Percentiles rank a stretch among this genome's conserved stretches.
phyloP scores from a whole-genome alignment of 2,888 invertebrate genomes.

The Alitta virens region DNA sequence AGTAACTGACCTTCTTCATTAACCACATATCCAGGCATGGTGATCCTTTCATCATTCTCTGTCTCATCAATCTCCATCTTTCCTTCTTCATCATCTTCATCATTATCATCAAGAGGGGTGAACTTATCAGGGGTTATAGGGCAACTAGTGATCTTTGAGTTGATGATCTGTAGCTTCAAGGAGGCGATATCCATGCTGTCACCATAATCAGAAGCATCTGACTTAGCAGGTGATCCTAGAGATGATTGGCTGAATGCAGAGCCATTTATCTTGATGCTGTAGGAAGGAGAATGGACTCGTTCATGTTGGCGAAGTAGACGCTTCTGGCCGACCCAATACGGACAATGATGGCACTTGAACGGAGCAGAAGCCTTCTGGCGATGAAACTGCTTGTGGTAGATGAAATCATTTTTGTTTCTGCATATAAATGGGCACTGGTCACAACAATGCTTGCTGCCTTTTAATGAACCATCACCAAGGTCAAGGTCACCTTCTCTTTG shows the following conservation, averaged over 20 bases:
- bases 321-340: conserved; percentile 75
- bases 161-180: conserved; percentile 49
- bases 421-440: conserved; percentile 80
- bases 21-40: conserved; percentile 40
- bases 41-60: conserved; percentile 25
- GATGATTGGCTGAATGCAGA: conserved; percentile 1
- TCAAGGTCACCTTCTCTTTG: neutral
- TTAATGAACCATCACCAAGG: neutral
- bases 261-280: conserved; percentile 9
- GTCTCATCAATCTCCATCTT: neutral
- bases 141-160: conserved; percentile 47
- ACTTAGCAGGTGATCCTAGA: conserved; percentile 40
- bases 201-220: conserved; percentile 35
- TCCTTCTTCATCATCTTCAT: neutral
- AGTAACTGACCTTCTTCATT: conserved; percentile 59
- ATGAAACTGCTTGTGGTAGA: conserved; percentile 85
- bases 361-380: conserved; percentile 68
- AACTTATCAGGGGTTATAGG: conserved; percentile 21
- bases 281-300: conserved; percentile 65
- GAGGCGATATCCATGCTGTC: conserved; percentile 45
- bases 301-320: conserved; percentile 82
- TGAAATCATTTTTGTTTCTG: conserved; percentile 80
- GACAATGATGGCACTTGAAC: conserved; percentile 79
- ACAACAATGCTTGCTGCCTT: conserved; percentile 63
- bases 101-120: neutral